Base-by-base conservation (phyloP, 2,113 vertebrate species). In the Cheilinus undulatus region DNA sequence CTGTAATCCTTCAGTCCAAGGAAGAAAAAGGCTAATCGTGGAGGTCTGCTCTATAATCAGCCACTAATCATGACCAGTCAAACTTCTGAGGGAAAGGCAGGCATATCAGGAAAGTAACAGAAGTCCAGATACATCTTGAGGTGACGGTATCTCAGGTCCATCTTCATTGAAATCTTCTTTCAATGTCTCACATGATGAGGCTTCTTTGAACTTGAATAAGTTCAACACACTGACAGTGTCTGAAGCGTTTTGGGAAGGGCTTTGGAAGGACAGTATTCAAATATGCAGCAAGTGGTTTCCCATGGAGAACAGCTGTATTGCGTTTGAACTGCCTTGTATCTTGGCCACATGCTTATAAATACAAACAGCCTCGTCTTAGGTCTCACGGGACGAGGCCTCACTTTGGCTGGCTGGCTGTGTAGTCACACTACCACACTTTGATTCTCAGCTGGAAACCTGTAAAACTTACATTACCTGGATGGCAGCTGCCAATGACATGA, bases 401-500 rank as follows among this genome's bases (percentile, higher is more conserved):
- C 66, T 82, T 76, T 65, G 63, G 73, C 61, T 74, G 78, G 76
- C 66, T 30, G 69, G 69, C 70, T 50, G 78, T 34, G 73, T 7
- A 73, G 69, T 81, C 69, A 26, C 49, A 73, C 45, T 23, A 54
- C 76, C 69, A 51, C 73, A 61, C 69, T 70, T 32, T 71, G 76
- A 75, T 52, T 76, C 73, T 54, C 67, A 22, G 80, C 71, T 52
- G 62, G 54, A 28, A 40, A 52, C 56, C 73, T 65, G 42, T 42
- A 48, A 65, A 73, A 66, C 50, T 95, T 90, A 95, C 90, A 94
- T 93, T 72, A 95, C 92, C 83, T 94, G 94, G 91, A 95, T 94
- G 78, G 93, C 92, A 66, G 93, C 92, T 69, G 92, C 91, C 78
- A 94, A 85, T 66, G 93, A 93, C 93, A 95, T 91, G 88, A 95